Conservation (phyloP, 2,888 invertebrate species). For the Harpagoxenus sublaevis region DNA sequence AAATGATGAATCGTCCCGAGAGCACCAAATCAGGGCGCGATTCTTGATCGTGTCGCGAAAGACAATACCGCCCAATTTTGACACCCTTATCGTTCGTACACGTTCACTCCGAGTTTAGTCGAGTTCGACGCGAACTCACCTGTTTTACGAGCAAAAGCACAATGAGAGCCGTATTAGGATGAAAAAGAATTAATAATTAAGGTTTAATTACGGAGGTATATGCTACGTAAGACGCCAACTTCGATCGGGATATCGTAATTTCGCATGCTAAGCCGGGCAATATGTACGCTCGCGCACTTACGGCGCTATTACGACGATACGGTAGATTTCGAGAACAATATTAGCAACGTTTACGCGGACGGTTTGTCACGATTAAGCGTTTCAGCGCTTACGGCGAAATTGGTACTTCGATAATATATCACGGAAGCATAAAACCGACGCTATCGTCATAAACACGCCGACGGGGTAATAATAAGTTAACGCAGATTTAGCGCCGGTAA, state of each 20-base stretch:
- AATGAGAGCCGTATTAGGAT: background rate
- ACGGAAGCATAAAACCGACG: conserved; percentile 61
- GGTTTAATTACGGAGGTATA: background rate
- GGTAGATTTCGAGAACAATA: conserved; percentile 36
- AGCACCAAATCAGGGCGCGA: background rate
- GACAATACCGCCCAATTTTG: conserved; percentile 27
- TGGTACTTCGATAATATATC: conserved; percentile 66
- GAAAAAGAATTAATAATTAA: conserved; percentile 3
- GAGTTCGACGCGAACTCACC: background rate
- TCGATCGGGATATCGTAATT: conserved; percentile 21
- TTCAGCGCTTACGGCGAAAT: conserved; percentile 50
- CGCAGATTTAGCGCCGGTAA: conserved; percentile 77
- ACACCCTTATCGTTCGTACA: background rate
- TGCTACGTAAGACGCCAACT: background rate
- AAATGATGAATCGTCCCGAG: conserved; percentile 15
- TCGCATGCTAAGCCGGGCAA: conserved; percentile 20
- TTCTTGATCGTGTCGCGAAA: background rate
- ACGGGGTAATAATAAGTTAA: conserved; percentile 77
- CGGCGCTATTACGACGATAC: conserved; percentile 11
- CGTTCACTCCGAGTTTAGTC: background rate
- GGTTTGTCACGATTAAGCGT: conserved; percentile 50
- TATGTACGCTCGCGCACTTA: conserved; percentile 16
- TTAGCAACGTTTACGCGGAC: conserved; percentile 49
- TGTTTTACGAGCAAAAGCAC: background rate
- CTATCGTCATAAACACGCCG: conserved; percentile 67